These are phyloP conservation scores for Drosophila cracens DNA, from an alignment of 2,888 invertebrate species.

Conservation along the genomic window DNA sequence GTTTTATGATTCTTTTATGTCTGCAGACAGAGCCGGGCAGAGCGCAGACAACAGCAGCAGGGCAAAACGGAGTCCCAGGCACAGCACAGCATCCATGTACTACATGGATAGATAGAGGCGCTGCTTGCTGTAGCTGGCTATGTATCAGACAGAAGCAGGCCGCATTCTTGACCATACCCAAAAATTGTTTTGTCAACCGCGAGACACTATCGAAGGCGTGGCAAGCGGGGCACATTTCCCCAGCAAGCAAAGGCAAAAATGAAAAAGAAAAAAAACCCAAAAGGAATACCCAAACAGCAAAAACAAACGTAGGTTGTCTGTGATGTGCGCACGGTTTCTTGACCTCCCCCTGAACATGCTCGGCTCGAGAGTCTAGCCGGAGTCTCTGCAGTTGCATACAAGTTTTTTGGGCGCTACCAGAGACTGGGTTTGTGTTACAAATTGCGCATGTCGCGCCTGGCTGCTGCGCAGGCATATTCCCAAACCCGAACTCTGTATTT, in stretches of 20 bases:
- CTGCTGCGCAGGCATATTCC: slow-evolving; percentile 45
- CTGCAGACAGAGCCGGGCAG: slow-evolving; percentile 36
- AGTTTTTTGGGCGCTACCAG: slow-evolving; percentile 75
- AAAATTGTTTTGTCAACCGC: slow-evolving; percentile 69
- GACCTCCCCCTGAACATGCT: slow-evolving; percentile 73
- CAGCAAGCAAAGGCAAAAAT: slow-evolving; percentile 30
- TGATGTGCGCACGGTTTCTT: slow-evolving; percentile 75
- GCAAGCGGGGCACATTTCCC: slow-evolving; percentile 46
- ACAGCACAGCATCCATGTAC: slow-evolving; percentile 38
- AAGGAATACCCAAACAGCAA: slow-evolving; percentile 15
- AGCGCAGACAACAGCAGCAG: slow-evolving; percentile 18
- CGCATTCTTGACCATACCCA: slow-evolving; percentile 83
- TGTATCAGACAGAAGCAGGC: slow-evolving; percentile 27
- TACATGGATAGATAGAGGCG: slow-evolving; percentile 37
- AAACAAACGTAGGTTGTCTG: slow-evolving; percentile 42
- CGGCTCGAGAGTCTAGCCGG: slow-evolving; percentile 25
- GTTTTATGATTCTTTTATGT: slow-evolving; percentile 75
- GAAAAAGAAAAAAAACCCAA: not conserved
- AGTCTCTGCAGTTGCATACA: slow-evolving; percentile 50
- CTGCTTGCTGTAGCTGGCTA: slow-evolving; percentile 18
- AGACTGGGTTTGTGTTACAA: slow-evolving; percentile 85
- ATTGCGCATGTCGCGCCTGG: slow-evolving; percentile 84
- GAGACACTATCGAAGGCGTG: slow-evolving; percentile 54
- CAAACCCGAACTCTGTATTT: slow-evolving; percentile 16
- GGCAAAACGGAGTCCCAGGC: not conserved